Base-by-base conservation (phyloP, 2,113 vertebrate genomes). In the Rhynchomys soricoides region DNA sequence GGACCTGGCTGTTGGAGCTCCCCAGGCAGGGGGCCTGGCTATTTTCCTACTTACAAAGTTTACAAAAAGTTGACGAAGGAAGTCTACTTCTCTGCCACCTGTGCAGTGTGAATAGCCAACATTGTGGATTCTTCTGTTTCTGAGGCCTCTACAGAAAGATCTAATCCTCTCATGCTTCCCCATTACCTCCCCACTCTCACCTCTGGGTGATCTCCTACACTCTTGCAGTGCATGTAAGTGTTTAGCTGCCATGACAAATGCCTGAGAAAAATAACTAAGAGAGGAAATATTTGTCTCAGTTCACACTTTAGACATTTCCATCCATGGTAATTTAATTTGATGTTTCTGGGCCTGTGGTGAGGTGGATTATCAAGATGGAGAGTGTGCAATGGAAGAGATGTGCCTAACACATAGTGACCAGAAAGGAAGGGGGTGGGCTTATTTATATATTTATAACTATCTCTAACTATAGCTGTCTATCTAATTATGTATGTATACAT, bases 101-200 rank as follows among this genome's bases (percentile, higher is more conserved):
- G 22, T 62, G 59, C 24, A 22, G 59, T 62, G 22, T 62, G 59
- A 24, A 62, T 62, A 62, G 59, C 17, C 59, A 24, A 24, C 22
- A 24, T 62, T 62, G 24, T 62, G 50, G 12, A 37, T 43, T 37
- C 73, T 17, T 57, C n/a, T 64, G 13, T 90, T 92, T 89, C 22
- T 88, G 68, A 85, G 29, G 26, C 74, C 64, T 86, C n/a, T 89
- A 40, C 22, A 73, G 90, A 88, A 79, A 94, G 55, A 48, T 94
- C 34, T 73, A 13, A 92, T 62, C n/a, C 19, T 68, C 9, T 73
- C 22, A 3, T 37, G 22, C 79, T 81, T 89, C 5, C 70, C 16
- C 50, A 68, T 95, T 64, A 34, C 12, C 40, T 19, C 40, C 17
- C 3, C 24, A 45, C 5, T 70, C 26, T 24, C 45, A 74, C 34